These are phyloP conservation scores for Mechanitis messenoides DNA, from an alignment of 2,888 invertebrate genomes.

Conservation along the genomic window DNA sequence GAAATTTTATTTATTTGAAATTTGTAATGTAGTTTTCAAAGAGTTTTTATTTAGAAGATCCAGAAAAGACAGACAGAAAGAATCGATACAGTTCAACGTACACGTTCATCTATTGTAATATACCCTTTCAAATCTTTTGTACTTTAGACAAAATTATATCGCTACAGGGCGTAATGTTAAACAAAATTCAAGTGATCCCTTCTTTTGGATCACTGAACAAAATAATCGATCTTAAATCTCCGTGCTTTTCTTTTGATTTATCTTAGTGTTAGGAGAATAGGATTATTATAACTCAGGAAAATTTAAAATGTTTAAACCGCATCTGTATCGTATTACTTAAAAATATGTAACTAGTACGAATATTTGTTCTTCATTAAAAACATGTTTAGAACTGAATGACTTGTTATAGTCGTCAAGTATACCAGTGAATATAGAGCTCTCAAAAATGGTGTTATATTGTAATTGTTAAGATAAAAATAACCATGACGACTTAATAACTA, in stretches of 20 bases:
- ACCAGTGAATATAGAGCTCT: too few relatives aligned
- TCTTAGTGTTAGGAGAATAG: constrained; percentile 24
- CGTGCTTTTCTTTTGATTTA: constrained; percentile 30
- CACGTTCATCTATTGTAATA: not conserved
- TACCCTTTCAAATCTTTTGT: constrained; percentile 12
- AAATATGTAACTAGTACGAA: not conserved
- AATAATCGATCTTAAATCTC: constrained; percentile 27
- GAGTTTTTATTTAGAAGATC: too few relatives aligned
- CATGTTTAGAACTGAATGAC: not conserved
- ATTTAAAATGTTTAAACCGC: constrained; percentile 11
- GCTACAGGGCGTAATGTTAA: constrained; percentile 27
- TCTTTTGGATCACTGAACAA: constrained; percentile 26
- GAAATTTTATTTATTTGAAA: too few relatives aligned
- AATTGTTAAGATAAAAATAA: too few relatives aligned
- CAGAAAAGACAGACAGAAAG: not conserved
- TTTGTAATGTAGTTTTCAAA: too few relatives aligned
- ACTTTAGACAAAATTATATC: constrained; percentile 17
- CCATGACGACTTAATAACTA: too few relatives aligned
- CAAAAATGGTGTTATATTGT: too few relatives aligned
- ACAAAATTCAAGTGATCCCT: constrained; percentile 27
- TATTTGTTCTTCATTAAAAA: not conserved
- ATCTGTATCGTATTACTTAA: constrained; percentile 26
- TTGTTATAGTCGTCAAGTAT: too few relatives aligned
- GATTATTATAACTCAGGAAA: constrained; percentile 26
- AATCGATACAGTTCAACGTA: not conserved